These are phyloP conservation scores for Palloptera scutellata DNA, from an alignment of 2,888 invertebrate genomes.

Conservation along the genomic window DNA sequence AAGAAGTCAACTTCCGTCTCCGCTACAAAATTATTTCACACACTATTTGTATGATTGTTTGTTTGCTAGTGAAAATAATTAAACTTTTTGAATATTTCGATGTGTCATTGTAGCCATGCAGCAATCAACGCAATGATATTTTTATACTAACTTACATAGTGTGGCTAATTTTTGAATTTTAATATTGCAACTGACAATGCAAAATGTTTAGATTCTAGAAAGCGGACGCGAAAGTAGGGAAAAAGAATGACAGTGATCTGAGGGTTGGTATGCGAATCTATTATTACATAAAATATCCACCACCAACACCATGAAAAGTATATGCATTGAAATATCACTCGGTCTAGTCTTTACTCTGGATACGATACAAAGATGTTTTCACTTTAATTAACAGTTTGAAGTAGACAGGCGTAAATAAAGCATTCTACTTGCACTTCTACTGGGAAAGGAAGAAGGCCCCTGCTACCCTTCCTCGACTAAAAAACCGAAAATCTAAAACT, in stretches of 20 bases:
- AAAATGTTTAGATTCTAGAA: not conserved
- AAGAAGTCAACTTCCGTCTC: constrained; percentile 49
- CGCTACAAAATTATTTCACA: constrained; percentile 14
- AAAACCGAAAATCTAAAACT: not conserved
- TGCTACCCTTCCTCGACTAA: not conserved
- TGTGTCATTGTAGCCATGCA: constrained; percentile 46
- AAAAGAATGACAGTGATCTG: not conserved
- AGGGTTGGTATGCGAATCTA: no score
- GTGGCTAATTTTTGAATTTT: constrained; percentile 50
- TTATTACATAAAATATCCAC: no score
- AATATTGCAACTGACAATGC: not conserved
- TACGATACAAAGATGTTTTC: constrained; percentile 48
- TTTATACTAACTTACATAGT: constrained; percentile 38
- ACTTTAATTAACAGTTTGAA: constrained; percentile 54
- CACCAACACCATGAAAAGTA: no score
- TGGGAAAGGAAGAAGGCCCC: not conserved
- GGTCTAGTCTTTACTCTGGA: not conserved
- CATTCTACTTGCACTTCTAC: not conserved
- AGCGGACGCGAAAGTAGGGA: not conserved
- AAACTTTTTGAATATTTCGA: constrained; percentile 53
- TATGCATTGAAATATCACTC: not conserved
- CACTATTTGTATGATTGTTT: constrained; percentile 5
- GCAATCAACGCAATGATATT: constrained; percentile 58
- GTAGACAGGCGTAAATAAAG: constrained; percentile 50
- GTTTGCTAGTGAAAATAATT: constrained; percentile 55